These are phyloP conservation scores for Heteromormyrus szaboi DNA, from an alignment of 2,797 vertebrate genomes.

Conservation along the genomic window DNA sequence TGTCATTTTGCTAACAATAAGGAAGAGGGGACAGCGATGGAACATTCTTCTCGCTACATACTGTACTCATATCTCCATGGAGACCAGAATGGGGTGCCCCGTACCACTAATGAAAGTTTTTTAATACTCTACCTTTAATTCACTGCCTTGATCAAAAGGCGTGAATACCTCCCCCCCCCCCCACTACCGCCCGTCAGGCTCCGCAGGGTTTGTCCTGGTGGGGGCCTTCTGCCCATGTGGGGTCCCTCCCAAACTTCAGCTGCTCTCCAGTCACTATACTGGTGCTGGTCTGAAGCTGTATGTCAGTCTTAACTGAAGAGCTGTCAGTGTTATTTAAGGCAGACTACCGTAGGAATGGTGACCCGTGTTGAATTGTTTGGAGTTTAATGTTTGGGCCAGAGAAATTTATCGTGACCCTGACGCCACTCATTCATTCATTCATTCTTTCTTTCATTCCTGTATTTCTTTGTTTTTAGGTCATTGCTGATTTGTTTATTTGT, in stretches of 20 bases:
- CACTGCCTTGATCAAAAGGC: slow-evolving; percentile 25
- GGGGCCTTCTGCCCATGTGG: not conserved
- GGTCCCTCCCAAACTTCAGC: not conserved
- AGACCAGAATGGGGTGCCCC: slow-evolving; percentile 32
- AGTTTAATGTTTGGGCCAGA: not conserved
- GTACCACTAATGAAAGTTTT: not conserved
- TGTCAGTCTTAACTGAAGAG: not conserved
- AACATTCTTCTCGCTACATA: slow-evolving; percentile 33
- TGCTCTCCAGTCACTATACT: not conserved
- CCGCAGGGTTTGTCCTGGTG: not conserved
- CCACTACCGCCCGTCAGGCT: not conserved
- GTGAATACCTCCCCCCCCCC: slow-evolving; percentile 14
- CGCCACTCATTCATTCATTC: not conserved
- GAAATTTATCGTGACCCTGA: not conserved
- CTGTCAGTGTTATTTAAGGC: not conserved
- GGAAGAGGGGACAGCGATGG: slow-evolving; percentile 42
- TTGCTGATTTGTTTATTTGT: not conserved
- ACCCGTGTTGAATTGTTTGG: not conserved
- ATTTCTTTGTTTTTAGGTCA: not conserved
- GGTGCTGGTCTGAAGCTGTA: not conserved
- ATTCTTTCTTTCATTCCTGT: not conserved
- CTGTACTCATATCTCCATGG: slow-evolving; percentile 32
- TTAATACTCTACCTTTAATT: slow-evolving; percentile 11
- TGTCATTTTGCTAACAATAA: slow-evolving; percentile 59
- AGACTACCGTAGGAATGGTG: not conserved